Base-by-base conservation (phyloP, 2,888 invertebrate genomes). In the Drosophila kanekoi region DNA sequence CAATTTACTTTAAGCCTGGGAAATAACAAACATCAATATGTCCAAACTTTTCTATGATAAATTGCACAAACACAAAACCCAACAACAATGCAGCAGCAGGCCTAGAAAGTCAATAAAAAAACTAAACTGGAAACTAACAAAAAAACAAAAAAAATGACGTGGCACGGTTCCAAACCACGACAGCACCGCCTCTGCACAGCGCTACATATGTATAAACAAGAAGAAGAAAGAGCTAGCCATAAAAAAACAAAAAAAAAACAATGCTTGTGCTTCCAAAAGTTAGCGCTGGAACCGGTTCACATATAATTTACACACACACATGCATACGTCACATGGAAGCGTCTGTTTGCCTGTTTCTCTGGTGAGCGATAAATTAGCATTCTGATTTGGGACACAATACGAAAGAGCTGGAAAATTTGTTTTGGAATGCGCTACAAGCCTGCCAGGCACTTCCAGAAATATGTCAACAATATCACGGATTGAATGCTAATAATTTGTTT, bases 221-320 rank as follows among this genome's bases (percentile, higher is more conserved):
- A n/a, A n/a, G n/a, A n/a, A n/a, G n/a, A 53, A 38, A 11, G 16
- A 14, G 11, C 61, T 47, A 64, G 63, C 53, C 23, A 73, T 54
- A 66, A 38, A 3, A 41, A 14, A n/a, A n/a, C n/a, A n/a, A n/a
- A n/a, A n/a, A n/a, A 35, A 13, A 37, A 43, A 64, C 56, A 40
- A 49, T 28, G 59, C 40, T 45, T 40, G 51, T 52, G 45, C 40
- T 57, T 53, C 58, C 41, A 70, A 70, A 69, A 51, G 44, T 44
- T 60, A 49, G 35, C 48, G 53, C 60, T 63, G 61, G 57, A 87
- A 82, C 82, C 85, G 85, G 87, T 82, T 81, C 43, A 48, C 72
- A 47, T 70, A 57, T 69, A 37, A 47, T 48, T 38, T 33, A 51
- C 38, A 66, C 41, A 44, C 32, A 16, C 32, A 45, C 11, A 32